These are phyloP conservation scores for Mantis religiosa DNA, from an alignment of 2,888 invertebrate genomes.

Conservation along the genomic window DNA sequence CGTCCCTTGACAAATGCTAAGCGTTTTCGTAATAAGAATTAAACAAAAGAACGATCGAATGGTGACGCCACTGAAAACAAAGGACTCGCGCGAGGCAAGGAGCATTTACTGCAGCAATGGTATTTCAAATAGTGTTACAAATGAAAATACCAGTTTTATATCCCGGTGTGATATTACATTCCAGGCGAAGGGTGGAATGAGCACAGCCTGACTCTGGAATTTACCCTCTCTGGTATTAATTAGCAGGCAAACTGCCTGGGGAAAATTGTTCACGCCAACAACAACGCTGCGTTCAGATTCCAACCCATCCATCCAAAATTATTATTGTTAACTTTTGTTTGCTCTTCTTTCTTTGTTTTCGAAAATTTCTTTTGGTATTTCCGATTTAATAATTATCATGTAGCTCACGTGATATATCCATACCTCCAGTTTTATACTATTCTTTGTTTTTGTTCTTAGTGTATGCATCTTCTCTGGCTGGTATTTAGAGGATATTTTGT, in stretches of 20 bases:
- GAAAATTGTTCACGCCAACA: neutral
- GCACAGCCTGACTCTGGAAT: neutral
- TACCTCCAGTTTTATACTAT: no score
- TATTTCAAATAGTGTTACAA: neutral
- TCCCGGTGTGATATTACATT: neutral
- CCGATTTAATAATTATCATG: no score
- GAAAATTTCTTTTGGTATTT: no score
- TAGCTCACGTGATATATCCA: no score
- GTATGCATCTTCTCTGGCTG: no score
- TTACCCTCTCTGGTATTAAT: neutral
- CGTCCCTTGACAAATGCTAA: no score
- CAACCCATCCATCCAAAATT: neutral
- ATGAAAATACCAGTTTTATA: neutral
- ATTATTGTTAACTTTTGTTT: no score
- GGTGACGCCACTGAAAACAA: neutral
- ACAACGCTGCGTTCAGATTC: neutral
- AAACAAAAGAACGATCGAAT: no score
- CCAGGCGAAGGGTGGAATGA: neutral
- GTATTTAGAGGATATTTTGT: no score
- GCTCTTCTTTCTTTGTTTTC: no score
- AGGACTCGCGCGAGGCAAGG: neutral
- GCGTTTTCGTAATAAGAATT: no score
- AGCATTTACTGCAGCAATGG: neutral
- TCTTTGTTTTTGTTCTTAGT: no score
- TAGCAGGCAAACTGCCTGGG: neutral